Conservation (phyloP, 2,888 invertebrate genomes). For the Pegoplata infirma region DNA sequence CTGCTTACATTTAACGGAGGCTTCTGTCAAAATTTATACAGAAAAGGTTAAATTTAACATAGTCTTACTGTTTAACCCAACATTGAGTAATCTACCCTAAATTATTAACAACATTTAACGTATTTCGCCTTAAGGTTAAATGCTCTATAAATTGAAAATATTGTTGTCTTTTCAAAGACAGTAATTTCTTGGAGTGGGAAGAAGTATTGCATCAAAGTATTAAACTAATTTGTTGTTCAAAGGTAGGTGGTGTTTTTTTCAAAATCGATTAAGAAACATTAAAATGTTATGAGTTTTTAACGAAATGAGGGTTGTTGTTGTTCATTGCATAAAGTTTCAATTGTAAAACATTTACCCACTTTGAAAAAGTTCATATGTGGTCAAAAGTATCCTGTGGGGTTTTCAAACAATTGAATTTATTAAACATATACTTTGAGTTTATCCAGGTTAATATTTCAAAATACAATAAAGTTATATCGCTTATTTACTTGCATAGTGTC, state of each 20-base stretch:
- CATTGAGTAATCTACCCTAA: background rate
- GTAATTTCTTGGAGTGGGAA: background rate
- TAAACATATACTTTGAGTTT: background rate
- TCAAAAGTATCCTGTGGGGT: background rate
- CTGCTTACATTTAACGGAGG: too few species aligned
- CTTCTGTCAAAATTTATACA: too few species aligned
- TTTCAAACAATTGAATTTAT: background rate
- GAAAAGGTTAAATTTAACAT: too few species aligned
- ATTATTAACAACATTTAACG: background rate
- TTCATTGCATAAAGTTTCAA: background rate
- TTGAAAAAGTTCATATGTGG: background rate
- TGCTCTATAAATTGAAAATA: background rate
- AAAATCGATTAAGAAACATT: background rate
- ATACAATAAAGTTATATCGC: too few species aligned
- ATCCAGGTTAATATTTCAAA: too few species aligned
- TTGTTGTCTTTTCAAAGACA: background rate
- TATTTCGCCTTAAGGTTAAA: conserved; percentile 1
- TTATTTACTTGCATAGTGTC: too few species aligned
- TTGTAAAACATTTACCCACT: background rate
- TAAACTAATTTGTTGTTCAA: background rate
- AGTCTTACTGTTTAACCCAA: too few species aligned
- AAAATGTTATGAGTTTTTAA: background rate
- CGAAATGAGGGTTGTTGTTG: background rate
- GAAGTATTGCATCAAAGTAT: too few species aligned
- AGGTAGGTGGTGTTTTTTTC: background rate